Evolutionary conservation across 1,140 invertebrate genomes (phyloP), one percentile per base, ranked within the genome.

Genomic region (Drepana arcuata): DNA sequence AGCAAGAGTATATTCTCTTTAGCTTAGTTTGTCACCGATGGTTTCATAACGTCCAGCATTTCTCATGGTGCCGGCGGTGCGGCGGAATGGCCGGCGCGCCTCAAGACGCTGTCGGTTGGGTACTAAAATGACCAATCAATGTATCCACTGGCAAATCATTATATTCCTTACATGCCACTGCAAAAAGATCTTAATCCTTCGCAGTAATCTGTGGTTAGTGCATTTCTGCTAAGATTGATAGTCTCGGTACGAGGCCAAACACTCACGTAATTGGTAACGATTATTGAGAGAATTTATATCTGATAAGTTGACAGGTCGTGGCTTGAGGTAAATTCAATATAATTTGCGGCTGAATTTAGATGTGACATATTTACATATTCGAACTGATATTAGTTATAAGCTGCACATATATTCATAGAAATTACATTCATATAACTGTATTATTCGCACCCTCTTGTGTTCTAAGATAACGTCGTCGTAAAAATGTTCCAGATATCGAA

Each of bases 281-380:
- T 74, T 74, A 75, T 74, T 68, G 64, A 59, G 48, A 62, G 63
- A 72, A 73, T 79, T 72, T 72, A 79, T 74, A 63, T 64, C 52
- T 55, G 57, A 67, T 67, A 71, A 63, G 64, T 65, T 70, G 63
- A 68, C 71, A 62, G 54, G 57, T 57, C 59, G 43, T 60, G 50
- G 44, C 42, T 59, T 75, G 46, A 66, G 54, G 69, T 75, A 63
- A 71, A 69, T 64, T 63, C 50, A 65, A 75, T 68, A 66, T 53
- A 62, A 62, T 51, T 27, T 49, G 48, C 59, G 48, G 40, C 47
- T 56, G 53, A 66, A 69, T 64, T 64, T 54, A 55, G 59, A 40
- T 55, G 51, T 49, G 62, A 65, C 58, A 60, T 60, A 50, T 70
- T 69, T 69, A 66, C 59, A 48, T 46, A 58, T 52, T 41, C 40